Conservation (phyloP, 2,797 vertebrate genomes). For the Notoglanidium macrostoma region DNA sequence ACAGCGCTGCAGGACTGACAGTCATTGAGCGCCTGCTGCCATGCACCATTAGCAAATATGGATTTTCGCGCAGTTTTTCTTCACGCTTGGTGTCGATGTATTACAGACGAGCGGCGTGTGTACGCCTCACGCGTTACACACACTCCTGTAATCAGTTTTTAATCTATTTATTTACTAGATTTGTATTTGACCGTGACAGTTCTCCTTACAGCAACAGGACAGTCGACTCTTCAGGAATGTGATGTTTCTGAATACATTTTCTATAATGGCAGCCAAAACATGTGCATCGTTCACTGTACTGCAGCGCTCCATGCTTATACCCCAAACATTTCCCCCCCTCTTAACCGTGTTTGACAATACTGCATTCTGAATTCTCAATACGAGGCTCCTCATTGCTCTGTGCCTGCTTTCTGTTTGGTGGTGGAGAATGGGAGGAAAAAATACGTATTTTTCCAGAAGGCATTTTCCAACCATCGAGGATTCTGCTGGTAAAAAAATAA, state of each 20-base stretch:
- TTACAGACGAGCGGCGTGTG: constrained; percentile 16
- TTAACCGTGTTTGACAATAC: constrained; percentile 11
- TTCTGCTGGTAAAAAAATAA: background rate
- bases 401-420: background rate
- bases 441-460: background rate
- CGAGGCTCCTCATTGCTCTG: background rate
- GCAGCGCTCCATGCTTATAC: background rate
- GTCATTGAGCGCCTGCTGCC: constrained; percentile 33
- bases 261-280: background rate
- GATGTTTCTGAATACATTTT: constrained; percentile 35
- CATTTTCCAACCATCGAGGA: background rate
- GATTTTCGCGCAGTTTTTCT: constrained; percentile 14
- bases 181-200: background rate
- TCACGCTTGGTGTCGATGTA: constrained; percentile 13
- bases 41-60: constrained; percentile 43
- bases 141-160: constrained; percentile 11
- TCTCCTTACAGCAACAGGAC: background rate
- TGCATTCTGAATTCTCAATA: constrained; percentile 5
- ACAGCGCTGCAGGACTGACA: constrained; percentile 44
- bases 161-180: background rate
- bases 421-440: background rate
- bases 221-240: background rate
- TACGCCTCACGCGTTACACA: constrained; percentile 13
- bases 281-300: background rate
- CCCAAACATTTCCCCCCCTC: background rate